Conservation (phyloP, 2,797 vertebrate genomes). For the Poecile montanus region DNA sequence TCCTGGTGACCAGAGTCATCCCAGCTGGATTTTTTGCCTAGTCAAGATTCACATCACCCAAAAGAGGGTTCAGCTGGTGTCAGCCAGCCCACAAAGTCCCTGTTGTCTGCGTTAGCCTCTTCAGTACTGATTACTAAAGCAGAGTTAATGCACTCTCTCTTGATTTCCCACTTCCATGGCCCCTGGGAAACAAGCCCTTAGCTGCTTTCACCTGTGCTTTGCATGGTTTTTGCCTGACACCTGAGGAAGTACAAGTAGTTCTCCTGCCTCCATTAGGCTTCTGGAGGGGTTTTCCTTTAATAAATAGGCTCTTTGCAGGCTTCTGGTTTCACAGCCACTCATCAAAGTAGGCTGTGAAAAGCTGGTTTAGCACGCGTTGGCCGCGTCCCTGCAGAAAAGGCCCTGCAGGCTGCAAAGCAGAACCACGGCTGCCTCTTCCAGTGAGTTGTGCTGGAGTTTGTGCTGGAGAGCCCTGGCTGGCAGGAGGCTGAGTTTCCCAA, state of each 20-base stretch:
- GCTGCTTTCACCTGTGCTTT: background rate
- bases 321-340: background rate
- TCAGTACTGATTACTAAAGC: background rate
- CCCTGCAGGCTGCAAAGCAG: background rate
- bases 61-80: background rate
- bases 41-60: background rate
- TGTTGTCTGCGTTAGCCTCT: background rate
- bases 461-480: background rate
- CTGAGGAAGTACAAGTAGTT: background rate
- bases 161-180: background rate
- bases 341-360: background rate
- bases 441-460: background rate
- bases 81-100: background rate
- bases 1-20: background rate
- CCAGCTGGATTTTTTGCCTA: background rate
- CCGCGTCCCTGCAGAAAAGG: background rate
- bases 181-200: background rate
- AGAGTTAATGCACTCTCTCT: background rate
- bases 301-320: background rate
- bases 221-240: background rate
- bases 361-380: fast-evolving
- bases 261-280: background rate
- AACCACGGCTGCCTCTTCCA: background rate
- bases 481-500: background rate
- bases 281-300: background rate